Evolutionary conservation across 2,113 vertebrate species (phyloP).

Genomic region (Octodon degus): DNA sequence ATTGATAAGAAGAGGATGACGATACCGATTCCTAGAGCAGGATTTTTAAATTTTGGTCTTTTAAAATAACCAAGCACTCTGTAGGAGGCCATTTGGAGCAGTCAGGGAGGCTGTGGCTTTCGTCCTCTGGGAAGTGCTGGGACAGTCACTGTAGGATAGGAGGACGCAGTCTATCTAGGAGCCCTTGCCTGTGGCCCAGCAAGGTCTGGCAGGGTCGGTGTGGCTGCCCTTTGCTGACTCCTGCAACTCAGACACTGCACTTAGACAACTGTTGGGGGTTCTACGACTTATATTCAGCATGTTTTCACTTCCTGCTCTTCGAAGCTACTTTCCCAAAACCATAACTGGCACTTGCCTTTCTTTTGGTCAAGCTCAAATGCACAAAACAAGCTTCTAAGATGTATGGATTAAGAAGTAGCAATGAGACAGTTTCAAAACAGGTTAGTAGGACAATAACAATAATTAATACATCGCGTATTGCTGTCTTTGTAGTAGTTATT

Average conservation of each 20-base stretch:
- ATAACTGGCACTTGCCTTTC: neutral
- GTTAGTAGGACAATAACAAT: too few species aligned
- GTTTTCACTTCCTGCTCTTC: neutral
- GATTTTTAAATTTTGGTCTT: neutral
- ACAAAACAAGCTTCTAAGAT: neutral
- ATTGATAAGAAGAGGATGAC: neutral
- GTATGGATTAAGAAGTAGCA: neutral
- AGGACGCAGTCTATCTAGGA: neutral
- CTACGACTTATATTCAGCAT: neutral
- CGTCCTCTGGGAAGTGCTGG: neutral
- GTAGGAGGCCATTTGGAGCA: neutral
- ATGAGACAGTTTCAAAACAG: too few species aligned
- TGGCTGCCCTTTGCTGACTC: neutral
- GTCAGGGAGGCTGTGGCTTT: neutral
- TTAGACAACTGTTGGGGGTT: neutral
- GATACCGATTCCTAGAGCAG: neutral
- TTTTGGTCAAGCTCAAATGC: neutral
- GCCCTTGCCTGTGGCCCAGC: neutral
- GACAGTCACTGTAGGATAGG: neutral
- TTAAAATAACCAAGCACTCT: neutral
- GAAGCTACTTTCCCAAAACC: conserved; percentile 22
- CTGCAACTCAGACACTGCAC: neutral
- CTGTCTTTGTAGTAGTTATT: too few species aligned
- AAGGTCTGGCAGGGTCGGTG: neutral
- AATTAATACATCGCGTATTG: too few species aligned